Conservation (phyloP, 2,113 vertebrate species). For the Cromileptes altivelis region DNA sequence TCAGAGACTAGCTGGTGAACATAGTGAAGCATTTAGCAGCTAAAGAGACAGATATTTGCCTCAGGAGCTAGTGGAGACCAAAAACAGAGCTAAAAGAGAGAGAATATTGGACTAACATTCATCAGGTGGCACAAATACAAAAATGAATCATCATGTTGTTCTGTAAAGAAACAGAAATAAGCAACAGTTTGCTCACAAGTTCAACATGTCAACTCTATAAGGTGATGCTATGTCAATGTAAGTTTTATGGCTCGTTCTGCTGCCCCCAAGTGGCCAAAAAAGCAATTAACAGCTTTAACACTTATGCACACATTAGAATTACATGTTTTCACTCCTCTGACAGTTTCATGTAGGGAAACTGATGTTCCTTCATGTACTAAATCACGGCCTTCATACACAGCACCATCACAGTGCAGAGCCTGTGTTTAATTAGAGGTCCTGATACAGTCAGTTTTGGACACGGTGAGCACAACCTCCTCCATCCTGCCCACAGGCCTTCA, state of each 20-base stretch:
- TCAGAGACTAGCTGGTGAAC: no score
- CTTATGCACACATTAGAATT: background rate
- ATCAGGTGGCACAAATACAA: no score
- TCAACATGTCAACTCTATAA: no score
- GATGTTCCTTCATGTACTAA: background rate
- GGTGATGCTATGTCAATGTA: no score
- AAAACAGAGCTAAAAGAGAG: no score
- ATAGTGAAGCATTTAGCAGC: no score
- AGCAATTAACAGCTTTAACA: background rate
- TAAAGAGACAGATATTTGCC: no score
- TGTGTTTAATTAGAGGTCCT: conserved; percentile 24
- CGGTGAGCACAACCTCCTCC: background rate
- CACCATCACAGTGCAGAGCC: background rate
- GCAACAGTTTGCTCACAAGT: no score
- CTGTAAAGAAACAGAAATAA: no score
- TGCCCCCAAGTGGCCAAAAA: background rate
- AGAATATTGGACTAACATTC: no score
- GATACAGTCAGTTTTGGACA: conserved; percentile 2
- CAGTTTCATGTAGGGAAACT: background rate
- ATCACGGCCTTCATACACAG: background rate
- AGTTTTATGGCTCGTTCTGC: background rate
- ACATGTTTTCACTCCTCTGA: background rate
- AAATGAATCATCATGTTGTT: no score
- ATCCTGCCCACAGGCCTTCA: conserved; percentile 27
- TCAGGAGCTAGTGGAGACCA: no score